These are phyloP conservation scores for Ptychoptera contaminata DNA, from an alignment of 2,888 invertebrate genomes.

Conservation along the genomic window DNA sequence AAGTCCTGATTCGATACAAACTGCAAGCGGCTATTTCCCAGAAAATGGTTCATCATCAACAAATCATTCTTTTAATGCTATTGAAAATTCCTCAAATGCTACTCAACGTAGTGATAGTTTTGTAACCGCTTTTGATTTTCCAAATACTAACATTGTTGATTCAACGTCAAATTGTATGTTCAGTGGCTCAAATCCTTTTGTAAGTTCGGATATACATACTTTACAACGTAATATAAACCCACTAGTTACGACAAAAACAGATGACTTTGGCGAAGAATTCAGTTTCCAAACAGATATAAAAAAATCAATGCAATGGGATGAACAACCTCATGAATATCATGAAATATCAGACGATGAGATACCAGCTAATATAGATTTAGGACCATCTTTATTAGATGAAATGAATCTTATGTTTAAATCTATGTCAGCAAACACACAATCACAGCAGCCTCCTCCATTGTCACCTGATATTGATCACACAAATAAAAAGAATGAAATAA, in stretches of 20 bases:
- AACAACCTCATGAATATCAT: slow-evolving; percentile 55
- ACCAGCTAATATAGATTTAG: slow-evolving; percentile 45
- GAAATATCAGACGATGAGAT: slow-evolving; percentile 68
- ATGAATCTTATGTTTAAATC: slow-evolving; percentile 75
- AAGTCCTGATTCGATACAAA: slow-evolving; percentile 30
- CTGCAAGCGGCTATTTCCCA: slow-evolving; percentile 30
- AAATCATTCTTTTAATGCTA: slow-evolving; percentile 18
- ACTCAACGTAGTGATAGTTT: slow-evolving; percentile 16
- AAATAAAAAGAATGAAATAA: slow-evolving; percentile 53
- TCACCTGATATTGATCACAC: slow-evolving; percentile 35
- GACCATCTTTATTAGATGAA: slow-evolving; percentile 79
- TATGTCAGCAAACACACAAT: slow-evolving; percentile 25
- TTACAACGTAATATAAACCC: neutral
- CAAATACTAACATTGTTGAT: slow-evolving; percentile 8
- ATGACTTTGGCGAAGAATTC: slow-evolving; percentile 7
- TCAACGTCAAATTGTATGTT: neutral
- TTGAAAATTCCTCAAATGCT: neutral
- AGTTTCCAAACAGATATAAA: no score
- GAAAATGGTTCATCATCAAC: slow-evolving; percentile 30
- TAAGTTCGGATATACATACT: neutral
- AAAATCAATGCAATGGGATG: slow-evolving; percentile 10
- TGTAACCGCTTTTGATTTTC: slow-evolving; percentile 26
- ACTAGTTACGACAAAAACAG: slow-evolving; percentile 5
- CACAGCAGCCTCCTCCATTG: slow-evolving; percentile 19
- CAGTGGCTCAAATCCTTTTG: slow-evolving; percentile 1